These are phyloP conservation scores for Hirtodrosophila trivittata DNA, from an alignment of 2,888 invertebrate genomes.

Conservation along the genomic window DNA sequence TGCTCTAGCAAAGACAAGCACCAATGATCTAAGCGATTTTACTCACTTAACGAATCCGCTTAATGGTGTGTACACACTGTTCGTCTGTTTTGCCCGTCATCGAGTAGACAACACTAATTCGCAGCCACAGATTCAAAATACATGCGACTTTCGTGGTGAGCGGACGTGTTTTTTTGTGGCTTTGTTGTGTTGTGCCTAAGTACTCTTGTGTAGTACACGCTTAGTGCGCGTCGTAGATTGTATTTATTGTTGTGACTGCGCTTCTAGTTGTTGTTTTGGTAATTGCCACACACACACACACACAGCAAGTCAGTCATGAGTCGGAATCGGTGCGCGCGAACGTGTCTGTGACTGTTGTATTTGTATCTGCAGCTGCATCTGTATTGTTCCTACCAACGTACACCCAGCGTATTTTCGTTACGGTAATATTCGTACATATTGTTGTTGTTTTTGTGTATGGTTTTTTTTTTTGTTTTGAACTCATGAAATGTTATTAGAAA, in stretches of 20 bases:
- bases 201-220: slow-evolving; percentile 39
- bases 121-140: slow-evolving; percentile 40
- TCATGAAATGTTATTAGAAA: slow-evolving; percentile 46
- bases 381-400: slow-evolving; percentile 28
- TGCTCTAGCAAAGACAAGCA: background rate
- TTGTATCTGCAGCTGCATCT: slow-evolving; percentile 45
- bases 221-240: slow-evolving; percentile 55
- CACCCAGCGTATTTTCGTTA: slow-evolving; percentile 31
- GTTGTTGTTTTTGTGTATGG: background rate
- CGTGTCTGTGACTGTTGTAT: slow-evolving; percentile 31
- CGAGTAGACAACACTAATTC: slow-evolving; percentile 40
- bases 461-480: slow-evolving; percentile 17
- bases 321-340: slow-evolving; percentile 42
- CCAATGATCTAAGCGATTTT: too few species aligned
- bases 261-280: slow-evolving; percentile 56
- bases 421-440: slow-evolving; percentile 48
- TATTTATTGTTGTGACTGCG: slow-evolving; percentile 46
- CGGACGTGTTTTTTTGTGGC: slow-evolving; percentile 59
- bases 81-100: too few species aligned
- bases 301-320: slow-evolving; percentile 37
- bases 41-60: background rate
- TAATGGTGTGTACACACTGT: slow-evolving; percentile 27
- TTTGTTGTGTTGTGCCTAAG: slow-evolving; percentile 38
- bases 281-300: slow-evolving; percentile 52
- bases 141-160: slow-evolving; percentile 63